Conservation (phyloP, 2,888 invertebrate species). For the Hoplodrina ambigua region DNA sequence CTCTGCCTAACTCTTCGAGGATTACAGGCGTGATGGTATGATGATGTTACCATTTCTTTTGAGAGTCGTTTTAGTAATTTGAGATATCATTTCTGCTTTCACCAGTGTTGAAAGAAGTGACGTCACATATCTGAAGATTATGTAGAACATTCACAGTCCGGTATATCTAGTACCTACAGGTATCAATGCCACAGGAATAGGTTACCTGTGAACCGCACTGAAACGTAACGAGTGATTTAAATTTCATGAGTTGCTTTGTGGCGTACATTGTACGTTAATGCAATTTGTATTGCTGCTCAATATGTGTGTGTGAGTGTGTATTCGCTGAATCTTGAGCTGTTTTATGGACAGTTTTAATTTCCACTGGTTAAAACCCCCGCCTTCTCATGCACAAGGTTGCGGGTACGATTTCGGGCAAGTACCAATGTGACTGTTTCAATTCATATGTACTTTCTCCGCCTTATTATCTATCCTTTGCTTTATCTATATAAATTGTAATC, state of each 20-base stretch:
- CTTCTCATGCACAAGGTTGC: no score
- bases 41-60: no score
- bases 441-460: no score
- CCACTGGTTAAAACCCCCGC: no score
- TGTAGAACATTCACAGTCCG: constrained; percentile 28
- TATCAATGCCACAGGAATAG: neutral
- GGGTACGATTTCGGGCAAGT: no score
- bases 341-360: neutral
- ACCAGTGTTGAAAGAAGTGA: neutral
- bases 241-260: constrained; percentile 77
- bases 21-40: no score
- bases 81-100: neutral
- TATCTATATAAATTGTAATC: no score
- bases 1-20: no score
- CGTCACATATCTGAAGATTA: constrained; percentile 27
- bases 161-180: neutral
- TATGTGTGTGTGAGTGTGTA: constrained; percentile 7
- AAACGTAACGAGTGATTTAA: constrained; percentile 74
- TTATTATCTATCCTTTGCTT: no score
- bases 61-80: no score
- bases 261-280: constrained; percentile 52
- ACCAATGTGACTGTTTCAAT: no score
- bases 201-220: constrained; percentile 61
- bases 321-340: neutral
- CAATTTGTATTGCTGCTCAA: constrained; percentile 34